These are phyloP conservation scores for Hoplostethus atlanticus DNA, from an alignment of 2,797 vertebrate genomes.

Conservation along the genomic window DNA sequence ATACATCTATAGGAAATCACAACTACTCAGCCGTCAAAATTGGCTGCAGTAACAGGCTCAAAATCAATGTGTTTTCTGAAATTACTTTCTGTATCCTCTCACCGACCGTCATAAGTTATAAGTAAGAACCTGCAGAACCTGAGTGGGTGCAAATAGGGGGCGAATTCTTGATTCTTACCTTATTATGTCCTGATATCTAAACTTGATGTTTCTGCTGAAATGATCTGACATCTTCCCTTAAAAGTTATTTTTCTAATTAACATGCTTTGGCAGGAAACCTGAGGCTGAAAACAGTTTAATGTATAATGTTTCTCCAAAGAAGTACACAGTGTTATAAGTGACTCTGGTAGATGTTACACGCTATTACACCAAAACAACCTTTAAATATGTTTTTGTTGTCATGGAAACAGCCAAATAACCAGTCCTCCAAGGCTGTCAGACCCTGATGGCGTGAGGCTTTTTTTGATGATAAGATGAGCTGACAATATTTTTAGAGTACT, in stretches of 20 bases:
- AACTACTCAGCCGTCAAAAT: conserved; percentile 13
- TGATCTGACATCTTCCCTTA: too few species aligned
- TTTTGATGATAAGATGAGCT: conserved; percentile 63
- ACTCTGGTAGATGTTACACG: conserved; percentile 16
- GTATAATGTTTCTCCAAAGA: not conserved
- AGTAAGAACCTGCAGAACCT: not conserved
- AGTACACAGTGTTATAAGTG: not conserved
- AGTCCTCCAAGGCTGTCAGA: conserved; percentile 32
- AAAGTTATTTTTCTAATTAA: too few species aligned
- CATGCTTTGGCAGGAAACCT: not conserved
- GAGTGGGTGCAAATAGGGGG: not conserved
- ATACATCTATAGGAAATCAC: not conserved
- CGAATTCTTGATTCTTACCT: too few species aligned
- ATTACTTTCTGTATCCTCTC: not conserved
- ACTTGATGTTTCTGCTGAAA: too few species aligned
- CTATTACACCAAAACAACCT: conserved; percentile 8
- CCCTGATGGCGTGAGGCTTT: conserved; percentile 34
- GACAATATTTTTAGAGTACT: conserved; percentile 60
- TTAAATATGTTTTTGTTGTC: conserved; percentile 25
- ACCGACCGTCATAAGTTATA: not conserved
- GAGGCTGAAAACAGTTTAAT: too few species aligned
- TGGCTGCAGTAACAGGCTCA: not conserved
- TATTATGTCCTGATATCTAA: too few species aligned
- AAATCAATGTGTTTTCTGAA: conserved; percentile 33
- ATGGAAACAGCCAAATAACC: conserved; percentile 44